Evolutionary conservation across 2,888 invertebrate species (phyloP), one percentile per base, ranked within the genome.

Genomic region (Dynastes grantii): DNA sequence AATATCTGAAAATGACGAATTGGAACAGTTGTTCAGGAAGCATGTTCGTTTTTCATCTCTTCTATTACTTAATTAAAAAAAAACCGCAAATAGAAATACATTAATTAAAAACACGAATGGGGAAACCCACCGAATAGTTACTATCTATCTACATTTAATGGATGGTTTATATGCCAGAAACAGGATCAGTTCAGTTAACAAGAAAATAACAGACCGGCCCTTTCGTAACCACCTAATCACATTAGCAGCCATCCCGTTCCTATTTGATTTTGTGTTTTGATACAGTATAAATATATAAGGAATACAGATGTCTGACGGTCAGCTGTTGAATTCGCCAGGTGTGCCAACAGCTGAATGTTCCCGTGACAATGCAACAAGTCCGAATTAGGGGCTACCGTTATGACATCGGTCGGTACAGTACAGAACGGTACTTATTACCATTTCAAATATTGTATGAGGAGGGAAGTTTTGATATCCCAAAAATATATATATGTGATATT

Each of bases 251-350:
- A 71, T 71, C 61, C 63, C 61, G 63, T 77, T 78, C 64, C 64
- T 78, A 64, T 78, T 71, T 78, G 63, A 70, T 65, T 78, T 78
- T 73, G 64, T 78, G 71, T 78, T 78, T 78, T 73, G 71, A 78
- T 78, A 78, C 71, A 71, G 27, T 29, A 73, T 73, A 73, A 73
- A 73, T 73, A 73, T 78, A 63, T 64, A 73, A 64, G 63, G 73
- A 78, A 49, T 73, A 78, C 78, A 78, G 78, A 78, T 78, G 78
- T 73, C 51, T 76, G 76, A 78, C 80, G 81, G 83, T 83, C 83
- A 83, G 83, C 83, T 83, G 83, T 83, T 83, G 83, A 81, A 81
- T 81, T 80, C 76, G 73, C 83, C 83, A 83, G 83, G 83, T 83
- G 82, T 77, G 81, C 79, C 58, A 76, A 83, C 83, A 83, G 83